Percentiles rank a stretch among this genome's conserved stretches.
Conservation (phyloP, 2,797 vertebrate genomes). For the Chloroceryle inda region DNA sequence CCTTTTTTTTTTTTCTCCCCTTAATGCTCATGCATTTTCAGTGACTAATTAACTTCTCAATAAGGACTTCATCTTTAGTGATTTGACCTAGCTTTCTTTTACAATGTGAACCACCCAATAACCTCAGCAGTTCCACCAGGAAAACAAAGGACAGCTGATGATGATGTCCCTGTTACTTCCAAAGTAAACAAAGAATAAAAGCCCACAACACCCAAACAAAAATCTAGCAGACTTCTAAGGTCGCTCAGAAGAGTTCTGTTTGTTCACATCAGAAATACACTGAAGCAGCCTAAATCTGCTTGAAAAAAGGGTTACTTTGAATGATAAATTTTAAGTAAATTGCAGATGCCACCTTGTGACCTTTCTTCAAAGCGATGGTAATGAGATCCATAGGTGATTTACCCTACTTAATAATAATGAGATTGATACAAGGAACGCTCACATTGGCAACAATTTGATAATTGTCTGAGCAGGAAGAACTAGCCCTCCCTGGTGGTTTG, state of each 20-base stretch:
- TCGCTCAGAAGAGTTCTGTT: not conserved
- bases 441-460: slow-evolving; percentile 55
- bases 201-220: not conserved
- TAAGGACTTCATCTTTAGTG: slow-evolving; percentile 15
- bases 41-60: slow-evolving; percentile 50
- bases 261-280: not conserved
- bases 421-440: slow-evolving; percentile 5
- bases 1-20: fast-evolving
- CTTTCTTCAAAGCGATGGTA: not conserved
- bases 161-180: not conserved
- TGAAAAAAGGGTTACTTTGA: not conserved
- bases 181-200: not conserved
- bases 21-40: slow-evolving; percentile 39
- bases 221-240: fast-evolving
- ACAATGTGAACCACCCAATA: not conserved
- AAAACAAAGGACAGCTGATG: not conserved
- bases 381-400: slow-evolving; percentile 54
- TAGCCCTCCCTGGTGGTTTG: slow-evolving; percentile 73
- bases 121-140: not conserved
- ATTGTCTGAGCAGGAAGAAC: slow-evolving; percentile 57
- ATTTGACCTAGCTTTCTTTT: slow-evolving; percentile 43
- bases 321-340: slow-evolving; percentile 21
- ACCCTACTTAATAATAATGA: slow-evolving; percentile 47
- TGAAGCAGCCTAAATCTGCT: not conserved
- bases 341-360: not conserved